phyloP scores from a whole-genome alignment of 2,797 vertebrate genomes.

The Fringilla coelebs region DNA sequence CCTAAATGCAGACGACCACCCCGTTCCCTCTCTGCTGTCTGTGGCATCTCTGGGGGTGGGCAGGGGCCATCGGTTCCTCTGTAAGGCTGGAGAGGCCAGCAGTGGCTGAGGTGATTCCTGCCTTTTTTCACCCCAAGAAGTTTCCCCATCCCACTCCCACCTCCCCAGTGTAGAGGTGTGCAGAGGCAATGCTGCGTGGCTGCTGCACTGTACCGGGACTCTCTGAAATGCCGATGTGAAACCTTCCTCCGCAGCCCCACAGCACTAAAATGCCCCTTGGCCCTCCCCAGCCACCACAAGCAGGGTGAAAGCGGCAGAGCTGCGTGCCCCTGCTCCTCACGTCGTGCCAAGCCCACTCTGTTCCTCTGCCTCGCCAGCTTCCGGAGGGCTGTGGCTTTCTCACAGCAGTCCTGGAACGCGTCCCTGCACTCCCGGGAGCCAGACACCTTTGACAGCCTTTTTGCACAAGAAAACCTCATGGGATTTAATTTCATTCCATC shows the following conservation, averaged over 20 bases:
- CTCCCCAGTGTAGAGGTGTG: background rate
- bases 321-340: constrained; percentile 24
- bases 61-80: background rate
- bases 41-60: background rate
- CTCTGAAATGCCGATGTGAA: background rate
- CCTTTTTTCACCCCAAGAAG: background rate
- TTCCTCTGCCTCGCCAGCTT: background rate
- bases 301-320: background rate
- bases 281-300: background rate
- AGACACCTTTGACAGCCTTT: constrained; percentile 34
- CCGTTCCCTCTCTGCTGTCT: background rate
- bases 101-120: background rate
- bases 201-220: accelerated
- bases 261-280: background rate
- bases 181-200: accelerated
- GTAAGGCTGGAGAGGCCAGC: background rate
- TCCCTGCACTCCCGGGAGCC: background rate
- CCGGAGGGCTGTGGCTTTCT: constrained; percentile 44
- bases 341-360: constrained; percentile 60
- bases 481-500: constrained; percentile 67
- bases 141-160: accelerated
- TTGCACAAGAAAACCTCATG: constrained; percentile 38
- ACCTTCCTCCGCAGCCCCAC: background rate
- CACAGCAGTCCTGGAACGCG: constrained; percentile 65
- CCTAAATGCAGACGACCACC: accelerated